phyloP scores from a whole-genome alignment of 2,797 vertebrate genomes.

The Cynodonichthys magdalenae region DNA sequence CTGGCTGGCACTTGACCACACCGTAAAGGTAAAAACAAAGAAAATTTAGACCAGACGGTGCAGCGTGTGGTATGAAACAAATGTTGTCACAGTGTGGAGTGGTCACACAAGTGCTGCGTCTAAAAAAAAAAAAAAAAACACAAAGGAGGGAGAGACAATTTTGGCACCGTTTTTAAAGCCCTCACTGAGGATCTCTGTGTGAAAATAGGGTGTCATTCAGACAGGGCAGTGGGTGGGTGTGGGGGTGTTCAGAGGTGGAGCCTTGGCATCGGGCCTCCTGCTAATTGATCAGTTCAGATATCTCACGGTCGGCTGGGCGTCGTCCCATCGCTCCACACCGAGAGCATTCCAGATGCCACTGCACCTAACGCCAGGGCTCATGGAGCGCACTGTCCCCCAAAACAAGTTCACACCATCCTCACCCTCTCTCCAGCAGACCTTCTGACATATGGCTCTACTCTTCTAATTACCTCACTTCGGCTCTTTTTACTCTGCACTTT shows the following conservation, averaged over 20 bases:
- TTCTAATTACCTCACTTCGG: slow-evolving; percentile 58
- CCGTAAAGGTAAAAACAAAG: slow-evolving; percentile 15
- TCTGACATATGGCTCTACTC: slow-evolving; percentile 78
- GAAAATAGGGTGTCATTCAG: slow-evolving; percentile 28
- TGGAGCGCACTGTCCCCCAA: slow-evolving; percentile 62
- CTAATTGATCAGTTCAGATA: slow-evolving; percentile 88
- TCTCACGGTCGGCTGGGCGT: slow-evolving; percentile 77
- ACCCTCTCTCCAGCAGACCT: slow-evolving; percentile 51
- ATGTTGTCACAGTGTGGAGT: slow-evolving; percentile 51
- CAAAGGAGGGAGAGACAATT: slow-evolving; percentile 6
- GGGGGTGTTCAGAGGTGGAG: slow-evolving; percentile 49
- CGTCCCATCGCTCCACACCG: slow-evolving; percentile 68
- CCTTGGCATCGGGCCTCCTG: slow-evolving; percentile 78
- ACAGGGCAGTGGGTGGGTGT: slow-evolving; percentile 20
- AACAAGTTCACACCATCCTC: slow-evolving; percentile 66
- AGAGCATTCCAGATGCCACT: slow-evolving; percentile 81
- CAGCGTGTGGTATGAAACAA: slow-evolving; percentile 42
- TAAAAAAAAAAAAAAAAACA: slow-evolving; percentile 12
- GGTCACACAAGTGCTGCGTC: slow-evolving; percentile 28
- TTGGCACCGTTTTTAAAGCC: slow-evolving; percentile 40
- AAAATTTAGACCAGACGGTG: slow-evolving; percentile 11
- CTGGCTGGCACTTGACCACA: slow-evolving; percentile 16
- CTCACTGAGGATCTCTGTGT: slow-evolving; percentile 29
- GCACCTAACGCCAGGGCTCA: slow-evolving; percentile 65
- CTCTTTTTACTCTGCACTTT: slow-evolving; percentile 7